Percentiles rank a stretch among this genome's conserved stretches.
Evolutionary conservation across 2,888 invertebrate genomes (phyloP).

Genomic region (Rhopalosiphum nymphaeae): DNA sequence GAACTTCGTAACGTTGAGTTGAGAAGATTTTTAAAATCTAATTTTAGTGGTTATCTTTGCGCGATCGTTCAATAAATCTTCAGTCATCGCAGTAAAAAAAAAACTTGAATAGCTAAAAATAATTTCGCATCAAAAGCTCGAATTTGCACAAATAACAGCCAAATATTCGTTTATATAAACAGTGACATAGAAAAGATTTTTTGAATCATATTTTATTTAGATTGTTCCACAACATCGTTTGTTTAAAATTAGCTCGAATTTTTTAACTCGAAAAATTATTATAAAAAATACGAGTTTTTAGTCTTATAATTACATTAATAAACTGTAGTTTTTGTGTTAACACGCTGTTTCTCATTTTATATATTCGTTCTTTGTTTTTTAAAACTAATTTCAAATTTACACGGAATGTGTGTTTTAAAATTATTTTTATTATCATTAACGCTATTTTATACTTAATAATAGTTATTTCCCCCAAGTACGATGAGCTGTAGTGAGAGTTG

Average conservation of each 20-base stretch:
- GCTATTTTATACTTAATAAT: slow-evolving; percentile 30
- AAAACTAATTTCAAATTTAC: neutral
- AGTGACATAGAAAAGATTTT: neutral
- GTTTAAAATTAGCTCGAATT: neutral
- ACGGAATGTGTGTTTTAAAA: neutral
- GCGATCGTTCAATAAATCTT: slow-evolving; percentile 6
- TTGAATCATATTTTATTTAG: neutral
- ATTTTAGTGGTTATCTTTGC: neutral
- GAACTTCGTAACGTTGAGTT: neutral
- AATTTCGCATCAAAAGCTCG: neutral
- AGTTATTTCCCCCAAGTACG: neutral
- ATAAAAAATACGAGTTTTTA: neutral
- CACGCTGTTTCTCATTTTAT: neutral
- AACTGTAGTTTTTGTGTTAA: neutral
- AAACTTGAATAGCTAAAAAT: neutral
- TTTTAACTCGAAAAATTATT: neutral
- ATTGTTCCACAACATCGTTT: neutral
- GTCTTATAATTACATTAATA: neutral
- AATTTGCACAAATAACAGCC: neutral
- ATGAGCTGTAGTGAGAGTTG: neutral
- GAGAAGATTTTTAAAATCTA: neutral
- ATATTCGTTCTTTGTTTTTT: neutral
- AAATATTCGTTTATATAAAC: neutral
- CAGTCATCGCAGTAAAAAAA: neutral
- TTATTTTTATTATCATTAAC: neutral